A percentile compares a stretch with the other conserved stretches of the same genome.
Conservation (phyloP, 1,140 invertebrate genomes). For the Sycophila sp. region DNA sequence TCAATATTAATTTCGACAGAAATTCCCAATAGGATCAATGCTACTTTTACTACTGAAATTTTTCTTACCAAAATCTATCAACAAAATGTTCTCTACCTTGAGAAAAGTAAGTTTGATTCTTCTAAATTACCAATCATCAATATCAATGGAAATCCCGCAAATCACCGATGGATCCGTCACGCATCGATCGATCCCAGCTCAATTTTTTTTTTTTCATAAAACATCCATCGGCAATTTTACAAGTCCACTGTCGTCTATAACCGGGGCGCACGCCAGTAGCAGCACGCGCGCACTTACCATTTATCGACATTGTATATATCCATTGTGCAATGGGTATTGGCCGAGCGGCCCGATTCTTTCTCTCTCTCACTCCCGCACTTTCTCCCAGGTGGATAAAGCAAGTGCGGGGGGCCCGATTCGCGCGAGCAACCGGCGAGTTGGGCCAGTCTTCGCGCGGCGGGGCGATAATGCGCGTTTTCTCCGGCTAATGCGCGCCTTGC, state of each 20-base stretch:
- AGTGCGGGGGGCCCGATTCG: neutral
- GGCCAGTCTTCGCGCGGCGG: conserved; percentile 8
- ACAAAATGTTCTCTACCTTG: too few relatives aligned
- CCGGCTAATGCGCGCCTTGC: neutral
- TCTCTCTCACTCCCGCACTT: conserved; percentile 18
- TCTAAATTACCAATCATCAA: too few relatives aligned
- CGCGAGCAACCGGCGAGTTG: too few relatives aligned
- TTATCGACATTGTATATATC: conserved; percentile 16
- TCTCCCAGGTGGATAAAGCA: conserved; percentile 2
- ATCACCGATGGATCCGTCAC: too few relatives aligned
- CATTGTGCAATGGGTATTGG: conserved; percentile 24
- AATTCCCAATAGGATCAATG: too few relatives aligned
- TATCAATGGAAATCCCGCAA: too few relatives aligned
- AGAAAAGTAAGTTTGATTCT: too few relatives aligned
- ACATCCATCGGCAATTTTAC: neutral
- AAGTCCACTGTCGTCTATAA: neutral
- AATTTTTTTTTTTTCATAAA: too few relatives aligned
- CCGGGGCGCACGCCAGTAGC: neutral
- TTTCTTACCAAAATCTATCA: too few relatives aligned
- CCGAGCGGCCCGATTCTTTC: neutral
- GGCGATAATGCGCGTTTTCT: conserved; percentile 17
- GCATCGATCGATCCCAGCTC: neutral
- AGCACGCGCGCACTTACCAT: conserved; percentile 12
- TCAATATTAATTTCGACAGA: too few relatives aligned
- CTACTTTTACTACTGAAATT: too few relatives aligned